These are phyloP conservation scores for Halictus ligatus DNA, from an alignment of 2,888 invertebrate species.

Conservation along the genomic window DNA sequence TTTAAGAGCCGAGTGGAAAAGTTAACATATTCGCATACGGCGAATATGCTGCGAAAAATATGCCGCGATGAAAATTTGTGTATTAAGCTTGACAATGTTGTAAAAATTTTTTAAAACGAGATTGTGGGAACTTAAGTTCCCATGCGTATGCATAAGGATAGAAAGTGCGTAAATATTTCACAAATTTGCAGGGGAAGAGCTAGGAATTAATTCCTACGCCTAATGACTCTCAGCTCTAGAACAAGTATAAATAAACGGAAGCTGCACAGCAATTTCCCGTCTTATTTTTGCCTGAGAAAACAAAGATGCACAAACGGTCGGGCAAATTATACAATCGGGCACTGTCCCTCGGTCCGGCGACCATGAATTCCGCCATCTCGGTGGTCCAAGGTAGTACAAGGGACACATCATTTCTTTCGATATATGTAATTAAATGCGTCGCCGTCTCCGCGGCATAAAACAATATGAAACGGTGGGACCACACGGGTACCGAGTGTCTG, in stretches of 20 bases:
- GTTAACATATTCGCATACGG: too few species aligned
- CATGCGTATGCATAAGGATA: too few species aligned
- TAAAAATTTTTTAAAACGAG: too few species aligned
- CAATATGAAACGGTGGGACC: constrained; percentile 58
- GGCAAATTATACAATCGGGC: constrained; percentile 26
- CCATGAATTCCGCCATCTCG: constrained; percentile 43
- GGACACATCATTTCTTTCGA: constrained; percentile 46
- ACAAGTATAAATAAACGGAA: background rate
- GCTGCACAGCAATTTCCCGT: background rate
- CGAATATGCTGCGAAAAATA: too few species aligned
- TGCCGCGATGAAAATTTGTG: too few species aligned
- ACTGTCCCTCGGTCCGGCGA: constrained; percentile 6
- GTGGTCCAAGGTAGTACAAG: constrained; percentile 45
- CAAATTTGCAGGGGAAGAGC: too few species aligned
- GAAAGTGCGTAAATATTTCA: too few species aligned
- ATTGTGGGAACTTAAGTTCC: too few species aligned
- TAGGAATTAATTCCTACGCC: too few species aligned
- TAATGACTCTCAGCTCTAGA: too few species aligned
- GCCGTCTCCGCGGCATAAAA: constrained; percentile 51
- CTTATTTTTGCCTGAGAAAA: background rate
- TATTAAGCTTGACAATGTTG: too few species aligned
- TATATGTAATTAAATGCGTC: constrained; percentile 56
- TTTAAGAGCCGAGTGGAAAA: too few species aligned
- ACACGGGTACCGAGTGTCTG: constrained; percentile 37
- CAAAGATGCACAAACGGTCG: background rate